Evolutionary conservation across 2,797 vertebrate species (phyloP).

Genomic region (Chelonia mydas): DNA sequence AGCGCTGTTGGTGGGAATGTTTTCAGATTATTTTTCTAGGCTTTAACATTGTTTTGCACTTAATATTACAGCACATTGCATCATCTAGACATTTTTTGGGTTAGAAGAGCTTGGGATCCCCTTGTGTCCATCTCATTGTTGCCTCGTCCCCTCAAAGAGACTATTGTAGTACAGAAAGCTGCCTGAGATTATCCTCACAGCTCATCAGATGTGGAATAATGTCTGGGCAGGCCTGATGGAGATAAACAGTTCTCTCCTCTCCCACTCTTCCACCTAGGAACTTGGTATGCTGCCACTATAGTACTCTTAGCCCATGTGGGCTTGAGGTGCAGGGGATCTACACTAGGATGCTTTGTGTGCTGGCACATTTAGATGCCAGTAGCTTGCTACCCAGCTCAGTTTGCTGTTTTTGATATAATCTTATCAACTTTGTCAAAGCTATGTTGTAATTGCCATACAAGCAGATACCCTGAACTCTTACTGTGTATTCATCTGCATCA

Average conservation of each 20-base stretch:
- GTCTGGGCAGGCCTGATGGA: not conserved
- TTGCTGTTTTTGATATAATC: not conserved
- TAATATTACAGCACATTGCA: fast-evolving
- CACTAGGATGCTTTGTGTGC: fast-evolving
- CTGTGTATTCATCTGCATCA: not conserved
- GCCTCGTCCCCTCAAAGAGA: not conserved
- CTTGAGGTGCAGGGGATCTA: not conserved
- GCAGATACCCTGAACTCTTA: not conserved
- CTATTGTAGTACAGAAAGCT: not conserved
- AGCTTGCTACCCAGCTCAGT: fast-evolving
- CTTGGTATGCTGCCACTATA: not conserved
- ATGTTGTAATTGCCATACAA: not conserved
- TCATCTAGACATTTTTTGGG: not conserved
- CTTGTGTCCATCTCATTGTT: not conserved
- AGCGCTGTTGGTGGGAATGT: not conserved
- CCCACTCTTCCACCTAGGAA: not conserved
- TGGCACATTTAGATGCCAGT: not conserved
- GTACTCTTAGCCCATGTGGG: not conserved
- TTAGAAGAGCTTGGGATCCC: not conserved
- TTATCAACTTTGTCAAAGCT: not conserved
- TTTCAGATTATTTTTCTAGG: not conserved
- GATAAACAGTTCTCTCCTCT: not conserved
- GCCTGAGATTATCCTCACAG: not conserved
- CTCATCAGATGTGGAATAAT: not conserved
- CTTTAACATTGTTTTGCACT: not conserved